Base-by-base conservation (phyloP, 2,797 vertebrate genomes). In the Corythornis leucogaster region DNA sequence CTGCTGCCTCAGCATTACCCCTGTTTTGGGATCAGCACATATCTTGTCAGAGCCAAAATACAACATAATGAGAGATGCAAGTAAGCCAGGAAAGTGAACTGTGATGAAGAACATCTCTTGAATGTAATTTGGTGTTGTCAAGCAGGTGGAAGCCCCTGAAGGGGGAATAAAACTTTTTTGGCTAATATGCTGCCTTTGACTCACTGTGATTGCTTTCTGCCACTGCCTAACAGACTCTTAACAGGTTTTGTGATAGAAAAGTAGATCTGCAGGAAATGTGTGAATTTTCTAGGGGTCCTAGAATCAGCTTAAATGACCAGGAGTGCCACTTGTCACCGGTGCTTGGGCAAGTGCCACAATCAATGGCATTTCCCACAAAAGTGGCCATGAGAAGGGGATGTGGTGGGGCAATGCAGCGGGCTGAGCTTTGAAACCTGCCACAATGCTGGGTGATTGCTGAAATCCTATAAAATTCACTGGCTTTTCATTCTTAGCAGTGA, bases 1-100 rank as follows among this genome's bases (percentile, higher is more conserved):
- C 53, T 76, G 35, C 31, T 0, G 0, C 33, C n/a, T 45, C 10
- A 4, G 69, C 50, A 30, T 19, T 55, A 26, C 40, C 40, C 73
- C 46, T 3, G 6, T 58, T 91, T 75, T 61, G 50, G 76, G 46
- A 89, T 54, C 45, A 50, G n/a, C 33, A 9, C 2, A 0, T 71
- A 19, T 8, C 24, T 57, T 30, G 25, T 6, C 24, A 12, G 38
- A 61, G 73, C 54, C 73, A 80, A 75, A 83, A 91, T 57, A 30
- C 31, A 4, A 0, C 35, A 24, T 31, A 31, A 31, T 45, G 28
- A 1, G 7, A 83, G n/a, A 19, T 62, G 14, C 30, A 54, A 46
- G 40, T 67, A 50, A 87, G 38, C 25, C 57, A 54, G 54, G 42
- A 55, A 77, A 75, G 73, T 40, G 15, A 66, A 48, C 48, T 3